Base-by-base conservation (phyloP, 2,797 vertebrate species). In the Epinephelus coioides region DNA sequence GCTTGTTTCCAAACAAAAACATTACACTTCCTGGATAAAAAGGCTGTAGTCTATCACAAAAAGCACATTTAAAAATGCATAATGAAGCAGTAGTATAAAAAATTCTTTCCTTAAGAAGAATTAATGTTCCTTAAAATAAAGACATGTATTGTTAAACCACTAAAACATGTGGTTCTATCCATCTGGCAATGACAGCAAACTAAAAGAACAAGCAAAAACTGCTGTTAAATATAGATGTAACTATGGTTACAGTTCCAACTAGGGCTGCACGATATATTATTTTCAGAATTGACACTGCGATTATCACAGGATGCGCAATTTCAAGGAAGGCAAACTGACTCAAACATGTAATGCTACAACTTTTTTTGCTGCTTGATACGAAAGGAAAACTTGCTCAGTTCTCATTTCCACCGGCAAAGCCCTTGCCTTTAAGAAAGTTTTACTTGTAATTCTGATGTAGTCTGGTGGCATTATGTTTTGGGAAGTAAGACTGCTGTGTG, bases 181-280 rank as follows among this genome's bases (percentile, higher is more conserved):
- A 69, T 57, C 64, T 69, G 38, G 17, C 21, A 83, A 76, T 18
- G 18, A 49, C 55, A 43, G 69, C 61, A 78, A 75, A 78, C 66
- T 68, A 70, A 70, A 71, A 76, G 19, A 78, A 78, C 18, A 76
- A 73, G 25, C 60, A 43, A 70, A 76, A 84, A 47, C 30, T 61
- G 44, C 11, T 61, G 66, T 78, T 66, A 78, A 68, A 18, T 64
- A 76, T 3, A 50, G 18, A 70, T 82, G 56, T 44, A 64, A 72
- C 21, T 49, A 50, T 71, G 60, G 30, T 53, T 60, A 47, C 55
- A 73, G 51, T 69, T 69, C 10, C 15, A 47, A 43, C 40, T 43
- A 43, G 9, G 40, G 40, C 40, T 43, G 40, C 40, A 43, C 40
- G 40, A 43, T 43, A 10, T 43, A 43, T 43, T 12, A 43, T 43